These are phyloP conservation scores for Sycon ciliatum DNA, from an alignment of 37 sponge, comb jelly and placozoan genomes.

Conservation along the genomic window DNA sequence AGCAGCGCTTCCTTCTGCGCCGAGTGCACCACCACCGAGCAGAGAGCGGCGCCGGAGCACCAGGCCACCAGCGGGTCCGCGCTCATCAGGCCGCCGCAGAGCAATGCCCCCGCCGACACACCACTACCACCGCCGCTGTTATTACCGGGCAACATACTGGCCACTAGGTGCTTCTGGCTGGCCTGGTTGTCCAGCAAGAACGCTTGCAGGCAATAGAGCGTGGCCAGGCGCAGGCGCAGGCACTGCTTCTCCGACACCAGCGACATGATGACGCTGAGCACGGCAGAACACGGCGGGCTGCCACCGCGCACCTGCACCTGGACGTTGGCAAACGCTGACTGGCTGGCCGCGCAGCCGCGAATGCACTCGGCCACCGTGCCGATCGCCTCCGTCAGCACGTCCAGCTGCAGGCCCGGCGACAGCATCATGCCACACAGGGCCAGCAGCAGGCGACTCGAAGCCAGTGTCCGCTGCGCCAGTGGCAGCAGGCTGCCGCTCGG, in stretches of 20 bases:
- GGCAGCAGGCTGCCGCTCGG: conserved; percentile 59
- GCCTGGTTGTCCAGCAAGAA: neutral
- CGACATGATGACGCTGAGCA: conserved; percentile 74
- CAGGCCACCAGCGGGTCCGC: conserved; percentile 73
- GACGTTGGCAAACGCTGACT: conserved; percentile 52
- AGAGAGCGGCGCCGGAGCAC: conserved; percentile 60
- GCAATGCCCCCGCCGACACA: neutral
- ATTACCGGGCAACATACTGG: neutral
- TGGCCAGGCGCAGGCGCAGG: conserved; percentile 49
- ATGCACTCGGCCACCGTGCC: conserved; percentile 73
- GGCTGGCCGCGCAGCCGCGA: conserved; percentile 50
- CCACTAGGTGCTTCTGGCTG: neutral
- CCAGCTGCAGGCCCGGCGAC: no score
- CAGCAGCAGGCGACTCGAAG: no score
- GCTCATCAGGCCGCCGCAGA: no score
- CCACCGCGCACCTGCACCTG: no score
- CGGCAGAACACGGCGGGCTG: no score
- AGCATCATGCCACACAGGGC: no score
- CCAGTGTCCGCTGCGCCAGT: no score
- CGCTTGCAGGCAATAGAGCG: conserved; percentile 82
- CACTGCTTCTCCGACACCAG: conserved; percentile 89
- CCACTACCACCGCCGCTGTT: neutral
- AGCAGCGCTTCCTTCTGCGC: neutral
- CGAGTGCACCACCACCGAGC: neutral
- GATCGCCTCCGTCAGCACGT: no score